Percentiles rank a stretch among this genome's conserved stretches.
These are phyloP conservation scores for Muscidifurax raptorellus DNA, from an alignment of 1,140 invertebrate species.

Conservation along the genomic window DNA sequence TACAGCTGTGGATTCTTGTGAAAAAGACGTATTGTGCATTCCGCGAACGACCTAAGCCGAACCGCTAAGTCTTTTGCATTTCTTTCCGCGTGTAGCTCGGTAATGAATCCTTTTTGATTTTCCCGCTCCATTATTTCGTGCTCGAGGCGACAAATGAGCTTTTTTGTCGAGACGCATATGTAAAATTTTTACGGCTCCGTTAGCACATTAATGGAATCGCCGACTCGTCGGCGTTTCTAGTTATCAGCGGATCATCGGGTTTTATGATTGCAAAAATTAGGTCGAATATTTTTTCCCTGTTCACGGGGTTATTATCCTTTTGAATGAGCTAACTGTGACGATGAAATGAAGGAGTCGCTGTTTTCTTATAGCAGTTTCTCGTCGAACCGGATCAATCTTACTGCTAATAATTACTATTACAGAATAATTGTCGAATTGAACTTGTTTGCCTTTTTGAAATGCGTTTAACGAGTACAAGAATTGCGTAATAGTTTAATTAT, in stretches of 20 bases:
- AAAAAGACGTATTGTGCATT: not conserved
- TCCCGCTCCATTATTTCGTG: conserved; percentile 1
- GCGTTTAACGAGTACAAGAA: not conserved
- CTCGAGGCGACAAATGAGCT: not conserved
- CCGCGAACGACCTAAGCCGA: not conserved
- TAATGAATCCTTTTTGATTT: conserved; percentile 25
- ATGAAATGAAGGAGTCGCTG: not conserved
- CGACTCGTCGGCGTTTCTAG: not conserved
- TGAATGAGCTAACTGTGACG: not conserved
- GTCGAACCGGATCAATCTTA: not conserved
- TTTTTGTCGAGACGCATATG: not conserved
- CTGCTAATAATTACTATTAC: not conserved
- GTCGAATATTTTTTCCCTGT: not conserved
- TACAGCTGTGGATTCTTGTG: not conserved
- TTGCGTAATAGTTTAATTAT: not conserved
- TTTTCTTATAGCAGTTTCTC: not conserved
- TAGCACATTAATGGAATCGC: not conserved
- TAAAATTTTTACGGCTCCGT: not conserved
- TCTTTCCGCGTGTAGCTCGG: not conserved
- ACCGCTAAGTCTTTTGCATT: not conserved
- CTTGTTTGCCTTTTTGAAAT: not conserved
- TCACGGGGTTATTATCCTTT: not conserved
- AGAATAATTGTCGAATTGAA: not conserved
- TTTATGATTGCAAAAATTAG: not conserved
- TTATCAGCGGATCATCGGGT: not conserved